phyloP scores from a whole-genome alignment of 2,113 vertebrate genomes.

The Corythornis cristatus region DNA sequence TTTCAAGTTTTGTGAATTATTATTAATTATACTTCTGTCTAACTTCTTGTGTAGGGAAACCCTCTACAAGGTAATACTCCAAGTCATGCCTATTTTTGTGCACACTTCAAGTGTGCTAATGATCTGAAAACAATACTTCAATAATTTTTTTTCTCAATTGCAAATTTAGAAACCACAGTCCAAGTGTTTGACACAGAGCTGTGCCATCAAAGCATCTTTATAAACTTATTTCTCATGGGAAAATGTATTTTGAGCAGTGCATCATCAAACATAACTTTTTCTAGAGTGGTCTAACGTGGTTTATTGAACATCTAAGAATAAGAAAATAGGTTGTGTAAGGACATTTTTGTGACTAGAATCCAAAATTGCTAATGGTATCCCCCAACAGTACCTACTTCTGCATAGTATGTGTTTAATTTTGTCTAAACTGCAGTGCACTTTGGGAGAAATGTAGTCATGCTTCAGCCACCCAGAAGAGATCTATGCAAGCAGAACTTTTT shows the following conservation, averaged over 20 bases:
- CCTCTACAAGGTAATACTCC: background rate
- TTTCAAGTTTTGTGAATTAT: background rate
- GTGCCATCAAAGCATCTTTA: background rate
- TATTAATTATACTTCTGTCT: background rate
- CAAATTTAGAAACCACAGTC: background rate
- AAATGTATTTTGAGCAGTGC: background rate
- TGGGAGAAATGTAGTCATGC: background rate
- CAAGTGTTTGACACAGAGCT: background rate
- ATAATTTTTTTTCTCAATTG: background rate
- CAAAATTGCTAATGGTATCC: background rate
- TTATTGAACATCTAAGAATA: background rate
- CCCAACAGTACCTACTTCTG: background rate
- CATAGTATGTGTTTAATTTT: background rate
- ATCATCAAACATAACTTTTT: background rate
- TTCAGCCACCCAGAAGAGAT: background rate
- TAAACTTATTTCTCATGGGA: background rate
- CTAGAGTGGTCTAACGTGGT: background rate
- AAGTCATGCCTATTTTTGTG: background rate
- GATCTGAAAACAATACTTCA: background rate
- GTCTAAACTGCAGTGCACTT: background rate
- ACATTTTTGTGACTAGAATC: background rate
- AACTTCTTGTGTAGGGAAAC: background rate
- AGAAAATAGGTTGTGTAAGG: background rate
- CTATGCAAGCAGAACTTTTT: background rate
- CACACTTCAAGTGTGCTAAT: background rate